Base-by-base conservation (phyloP, 2,888 invertebrate species). In the Pristionchus mayeri region DNA sequence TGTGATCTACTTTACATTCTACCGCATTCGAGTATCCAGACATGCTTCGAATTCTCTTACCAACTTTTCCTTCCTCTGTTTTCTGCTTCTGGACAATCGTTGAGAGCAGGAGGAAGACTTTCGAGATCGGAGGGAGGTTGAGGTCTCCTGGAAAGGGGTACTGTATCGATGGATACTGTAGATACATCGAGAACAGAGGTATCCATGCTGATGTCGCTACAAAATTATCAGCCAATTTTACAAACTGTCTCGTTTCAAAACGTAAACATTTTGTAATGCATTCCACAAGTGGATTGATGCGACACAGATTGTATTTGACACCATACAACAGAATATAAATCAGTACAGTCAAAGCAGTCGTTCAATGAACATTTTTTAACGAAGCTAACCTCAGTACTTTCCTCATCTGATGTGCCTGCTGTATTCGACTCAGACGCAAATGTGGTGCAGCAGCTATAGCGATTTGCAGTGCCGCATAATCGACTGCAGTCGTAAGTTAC, bases 51-150 rank as follows among this genome's bases (percentile, higher is more conserved):
- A 92, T 60, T 92, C 92, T 85, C 86, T 86, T 24, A 90, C 78
- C 86, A 90, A 87, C 78, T 89, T 90, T 75, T 92, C 92, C 40
- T 90, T 88, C 24, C 88, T 84, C 60, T 84, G 86, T 86, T 86
- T 86, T 82, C 86, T 87, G 9, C 85, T 84, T 63, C 87, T 87
- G 18, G 88, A 87, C 13, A 89, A 90, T 67, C 88, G 88, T 79
- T 89, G 89, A 24, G 88, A 88, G 1, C 90, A 91, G 24, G 90
- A 90, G 24, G 89, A 90, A 13, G 91, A 91, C 84, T 91, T 90
- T 3, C 91, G 86, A 18, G 91, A 91, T 4, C 91, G 87, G 18
- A 87, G 88, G 67, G 89, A 67, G 4, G 67, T 67, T 1, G 67
- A 67, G 18, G 67, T 67, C n/a, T 67, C 67, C 67, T 67, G 67